Percentiles rank a stretch among this genome's conserved stretches.
Evolutionary conservation across 35 echinoderm and acorn worm species (phyloP).

Genomic region (Diadema setosum): DNA sequence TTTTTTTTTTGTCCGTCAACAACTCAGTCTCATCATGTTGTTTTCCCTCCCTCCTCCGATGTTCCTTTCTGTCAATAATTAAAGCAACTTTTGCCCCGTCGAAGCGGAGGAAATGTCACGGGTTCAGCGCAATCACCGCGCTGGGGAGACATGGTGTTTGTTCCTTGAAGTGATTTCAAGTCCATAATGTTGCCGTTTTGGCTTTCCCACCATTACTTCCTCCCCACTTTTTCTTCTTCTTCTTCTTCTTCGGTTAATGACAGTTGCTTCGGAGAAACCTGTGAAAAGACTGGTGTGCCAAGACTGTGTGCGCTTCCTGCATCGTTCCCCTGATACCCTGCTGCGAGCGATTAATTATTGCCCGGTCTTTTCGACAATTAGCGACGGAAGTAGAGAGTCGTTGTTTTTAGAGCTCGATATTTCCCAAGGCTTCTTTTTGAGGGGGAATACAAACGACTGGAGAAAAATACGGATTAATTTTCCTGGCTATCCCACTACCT

Average conservation of each 20-base stretch:
- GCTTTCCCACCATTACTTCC: not conserved
- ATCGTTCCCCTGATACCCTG: not conserved
- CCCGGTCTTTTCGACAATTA: not conserved
- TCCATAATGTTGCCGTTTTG: not conserved
- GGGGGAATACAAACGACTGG: too few species aligned
- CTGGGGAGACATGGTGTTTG: not conserved
- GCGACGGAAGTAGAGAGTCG: not conserved
- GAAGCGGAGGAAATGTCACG: not conserved
- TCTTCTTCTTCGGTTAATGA: not conserved
- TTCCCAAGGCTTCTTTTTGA: slow-evolving; percentile 1
- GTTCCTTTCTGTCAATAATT: too few species aligned
- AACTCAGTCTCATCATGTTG: too few species aligned
- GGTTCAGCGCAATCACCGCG: not conserved
- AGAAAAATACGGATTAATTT: not conserved
- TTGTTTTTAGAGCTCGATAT: not conserved
- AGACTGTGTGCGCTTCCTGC: not conserved
- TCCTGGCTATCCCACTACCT: not conserved
- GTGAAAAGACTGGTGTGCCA: not conserved
- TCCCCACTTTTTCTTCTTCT: not conserved
- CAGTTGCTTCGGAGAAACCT: not conserved
- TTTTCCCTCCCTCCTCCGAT: too few species aligned
- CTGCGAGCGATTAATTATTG: not conserved
- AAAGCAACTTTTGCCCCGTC: not conserved
- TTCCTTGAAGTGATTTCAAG: not conserved
- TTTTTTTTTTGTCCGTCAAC: too few species aligned